Evolutionary conservation across 2,888 invertebrate genomes (phyloP), one percentile per base, ranked within the genome.

Genomic region (Leucania comma): DNA sequence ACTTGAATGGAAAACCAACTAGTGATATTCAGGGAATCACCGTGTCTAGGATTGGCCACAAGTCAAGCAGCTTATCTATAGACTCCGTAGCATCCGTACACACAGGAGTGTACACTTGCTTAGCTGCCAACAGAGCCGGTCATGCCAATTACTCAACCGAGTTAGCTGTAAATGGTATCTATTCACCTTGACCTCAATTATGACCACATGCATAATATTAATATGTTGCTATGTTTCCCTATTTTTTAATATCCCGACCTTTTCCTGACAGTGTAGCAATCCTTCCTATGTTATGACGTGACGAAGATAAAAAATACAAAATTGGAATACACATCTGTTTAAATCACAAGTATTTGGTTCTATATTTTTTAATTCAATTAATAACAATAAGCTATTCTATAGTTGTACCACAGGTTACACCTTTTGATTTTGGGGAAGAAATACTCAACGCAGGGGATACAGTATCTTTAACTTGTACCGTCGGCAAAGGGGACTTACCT

Each of bases 341-440:
- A 17, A 50, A 24, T 26, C 50, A 35, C 8, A 50, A 38, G 12
- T n/a, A 50, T 24, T 56, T 42, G 22, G n/a, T 50, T 62, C 14
- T 22, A 42, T 38, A 1, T 4, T 42, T 29, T 17, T 26, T 26
- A 24, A 32, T 42, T 51, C 32, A 35, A 74, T 60, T 66, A 80
- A 74, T 81, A 79, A 78, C 68, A 69, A 59, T 68, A 42, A 63
- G 58, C 35, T 78, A 67, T 88, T 87, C 71, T 77, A 75, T 93
- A 98, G 98, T 98, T 92, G 96, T 97, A 85, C 98, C 98, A 75
- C 98, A 98, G 96, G 97, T 98, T 86, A 97, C 97, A 73, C 97
- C 97, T 61, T 98, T 98, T 89, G 97, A 97, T 89, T 98, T 98
- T 90, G 98, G 98, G 70, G 97, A 98, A 86, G 97, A 97, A 80